Evolutionary conservation across 2,888 invertebrate species (phyloP).

Genomic region (Drosophila multiciliata): DNA sequence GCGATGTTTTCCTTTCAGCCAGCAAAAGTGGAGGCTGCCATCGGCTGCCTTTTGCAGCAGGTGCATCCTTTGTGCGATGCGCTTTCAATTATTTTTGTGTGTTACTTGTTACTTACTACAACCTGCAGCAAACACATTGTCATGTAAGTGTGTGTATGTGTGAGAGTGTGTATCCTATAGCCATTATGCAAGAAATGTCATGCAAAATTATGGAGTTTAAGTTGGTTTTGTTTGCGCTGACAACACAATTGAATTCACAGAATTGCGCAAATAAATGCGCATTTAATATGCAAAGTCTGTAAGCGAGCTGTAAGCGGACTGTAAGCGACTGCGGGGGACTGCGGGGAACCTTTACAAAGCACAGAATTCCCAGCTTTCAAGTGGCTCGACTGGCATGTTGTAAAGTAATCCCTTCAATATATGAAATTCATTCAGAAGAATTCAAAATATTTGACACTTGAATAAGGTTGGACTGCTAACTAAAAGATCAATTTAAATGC

Average conservation of each 20-base stretch:
- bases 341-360: neutral
- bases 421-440: neutral
- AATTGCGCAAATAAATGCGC: constrained; percentile 55
- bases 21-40: neutral
- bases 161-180: neutral
- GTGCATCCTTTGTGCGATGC: constrained; percentile 54
- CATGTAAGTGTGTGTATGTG: neutral
- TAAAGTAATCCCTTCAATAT: neutral
- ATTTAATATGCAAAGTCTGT: constrained; percentile 56
- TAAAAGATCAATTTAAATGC: no score
- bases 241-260: constrained; percentile 53
- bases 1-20: constrained; percentile 9
- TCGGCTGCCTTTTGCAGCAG: constrained; percentile 5
- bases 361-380: constrained; percentile 4
- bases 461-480: neutral
- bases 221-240: constrained; percentile 42
- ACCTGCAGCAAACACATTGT: constrained; percentile 6
- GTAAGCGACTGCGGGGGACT: neutral
- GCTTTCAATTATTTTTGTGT: constrained; percentile 69
- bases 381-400: neutral
- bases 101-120: constrained; percentile 55
- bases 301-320: constrained; percentile 3
- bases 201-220: constrained; percentile 31
- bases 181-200: constrained; percentile 39
- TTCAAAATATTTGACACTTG: neutral